Evolutionary conservation across 2,113 vertebrate species (phyloP).

Genomic region (Lagenorhynchus albirostris): DNA sequence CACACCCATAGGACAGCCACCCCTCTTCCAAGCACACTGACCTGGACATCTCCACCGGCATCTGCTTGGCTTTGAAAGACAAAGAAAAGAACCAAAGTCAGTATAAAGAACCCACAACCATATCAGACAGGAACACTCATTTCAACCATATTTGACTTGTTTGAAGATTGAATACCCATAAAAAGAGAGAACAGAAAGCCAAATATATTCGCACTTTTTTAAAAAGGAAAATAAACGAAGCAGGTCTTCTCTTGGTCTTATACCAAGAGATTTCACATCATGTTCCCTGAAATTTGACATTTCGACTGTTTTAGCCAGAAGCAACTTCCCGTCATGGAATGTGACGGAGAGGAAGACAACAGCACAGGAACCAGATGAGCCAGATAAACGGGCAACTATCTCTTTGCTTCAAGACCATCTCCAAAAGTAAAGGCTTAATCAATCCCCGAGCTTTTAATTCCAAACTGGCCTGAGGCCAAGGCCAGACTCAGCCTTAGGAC

Average conservation of each 20-base stretch:
- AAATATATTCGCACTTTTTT: neutral
- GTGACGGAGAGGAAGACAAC: neutral
- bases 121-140: neutral
- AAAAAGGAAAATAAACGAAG: neutral
- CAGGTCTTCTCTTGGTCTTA: neutral
- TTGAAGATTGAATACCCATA: neutral
- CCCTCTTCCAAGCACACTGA: conserved; percentile 63
- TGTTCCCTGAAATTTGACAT: neutral
- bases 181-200: neutral
- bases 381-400: neutral
- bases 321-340: neutral
- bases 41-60: conserved; percentile 82
- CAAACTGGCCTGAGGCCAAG: neutral
- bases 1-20: neutral
- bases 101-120: neutral
- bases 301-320: neutral
- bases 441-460: neutral
- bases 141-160: neutral
- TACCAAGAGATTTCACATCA: neutral
- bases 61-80: conserved; percentile 79
- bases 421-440: neutral
- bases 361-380: neutral
- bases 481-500: neutral
- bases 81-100: conserved; percentile 59
- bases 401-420: neutral